Evolutionary conservation across 2,888 invertebrate genomes (phyloP).

Genomic region (Boloria euphrosyne): DNA sequence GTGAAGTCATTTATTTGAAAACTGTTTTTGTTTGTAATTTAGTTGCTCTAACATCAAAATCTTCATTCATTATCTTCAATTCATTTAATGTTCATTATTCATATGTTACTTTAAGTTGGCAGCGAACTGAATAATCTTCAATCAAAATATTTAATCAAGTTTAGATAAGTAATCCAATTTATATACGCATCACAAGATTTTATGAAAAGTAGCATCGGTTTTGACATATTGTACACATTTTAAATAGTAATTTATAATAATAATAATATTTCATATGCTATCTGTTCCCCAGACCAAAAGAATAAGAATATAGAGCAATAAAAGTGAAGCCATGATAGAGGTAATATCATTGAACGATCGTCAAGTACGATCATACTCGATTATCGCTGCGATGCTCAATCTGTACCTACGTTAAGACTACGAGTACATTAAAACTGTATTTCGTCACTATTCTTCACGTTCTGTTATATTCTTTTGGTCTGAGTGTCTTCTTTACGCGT

Average conservation of each 20-base stretch:
- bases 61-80: neutral
- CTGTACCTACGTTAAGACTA: too few relatives aligned
- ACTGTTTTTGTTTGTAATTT: constrained; percentile 9
- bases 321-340: too few relatives aligned
- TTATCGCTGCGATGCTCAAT: too few relatives aligned
- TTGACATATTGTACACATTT: constrained; percentile 1
- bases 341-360: too few relatives aligned
- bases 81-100: constrained; percentile 1
- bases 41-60: constrained; percentile 9
- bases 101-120: constrained; percentile 20
- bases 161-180: constrained; percentile 24
- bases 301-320: too few relatives aligned
- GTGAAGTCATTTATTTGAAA: neutral
- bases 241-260: neutral
- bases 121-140: constrained; percentile 38
- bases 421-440: too few relatives aligned
- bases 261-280: neutral
- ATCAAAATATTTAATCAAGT: constrained; percentile 26
- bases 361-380: too few relatives aligned
- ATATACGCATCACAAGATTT: constrained; percentile 1
- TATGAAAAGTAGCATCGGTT: neutral
- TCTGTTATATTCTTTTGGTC: too few relatives aligned
- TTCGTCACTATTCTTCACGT: too few relatives aligned
- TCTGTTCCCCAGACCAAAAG: neutral
- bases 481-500: too few relatives aligned